Conservation (phyloP, 1,140 invertebrate genomes). For the Cheumatopsyche charites region DNA sequence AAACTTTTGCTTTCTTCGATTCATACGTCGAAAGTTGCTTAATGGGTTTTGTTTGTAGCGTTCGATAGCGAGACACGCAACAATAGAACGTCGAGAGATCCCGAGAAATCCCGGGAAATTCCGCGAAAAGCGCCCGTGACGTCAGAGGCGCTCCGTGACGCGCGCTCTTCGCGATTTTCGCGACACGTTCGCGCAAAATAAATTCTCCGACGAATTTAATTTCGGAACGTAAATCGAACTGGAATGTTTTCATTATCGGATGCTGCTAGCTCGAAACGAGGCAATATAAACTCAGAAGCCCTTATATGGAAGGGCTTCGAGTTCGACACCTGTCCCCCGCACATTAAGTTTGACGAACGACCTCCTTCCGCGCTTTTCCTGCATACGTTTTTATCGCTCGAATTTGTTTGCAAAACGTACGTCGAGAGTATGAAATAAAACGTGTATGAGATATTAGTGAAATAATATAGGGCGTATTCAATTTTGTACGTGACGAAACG, state of each 20-base stretch:
- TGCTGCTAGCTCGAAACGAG: background rate
- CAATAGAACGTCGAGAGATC: background rate
- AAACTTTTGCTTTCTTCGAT: no score
- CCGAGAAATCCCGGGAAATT: background rate
- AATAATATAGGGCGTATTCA: no score
- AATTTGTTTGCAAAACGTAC: no score
- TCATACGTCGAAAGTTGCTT: background rate
- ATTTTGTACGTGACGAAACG: no score
- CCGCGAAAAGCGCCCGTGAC: conserved; percentile 7
- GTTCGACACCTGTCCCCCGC: conserved; percentile 34
- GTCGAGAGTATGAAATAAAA: background rate
- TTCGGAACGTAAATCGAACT: conserved; percentile 24
- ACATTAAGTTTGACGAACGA: conserved; percentile 38
- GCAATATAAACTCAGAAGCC: conserved; percentile 12
- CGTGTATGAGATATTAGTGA: no score
- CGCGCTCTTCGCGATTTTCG: conserved; percentile 11
- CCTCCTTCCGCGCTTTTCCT: background rate
- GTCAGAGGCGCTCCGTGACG: no score
- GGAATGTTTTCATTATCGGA: conserved; percentile 36
- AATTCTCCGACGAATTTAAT: conserved; percentile 34
- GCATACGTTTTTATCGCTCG: no score
- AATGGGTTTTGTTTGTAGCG: conserved; percentile 19
- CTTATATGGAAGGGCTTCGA: conserved; percentile 4
- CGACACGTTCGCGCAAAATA: conserved; percentile 16
- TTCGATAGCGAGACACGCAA: background rate